Evolutionary conservation across 2,888 invertebrate species (phyloP), one percentile per base, ranked within the genome.

Genomic region (Antheraea yamamai): DNA sequence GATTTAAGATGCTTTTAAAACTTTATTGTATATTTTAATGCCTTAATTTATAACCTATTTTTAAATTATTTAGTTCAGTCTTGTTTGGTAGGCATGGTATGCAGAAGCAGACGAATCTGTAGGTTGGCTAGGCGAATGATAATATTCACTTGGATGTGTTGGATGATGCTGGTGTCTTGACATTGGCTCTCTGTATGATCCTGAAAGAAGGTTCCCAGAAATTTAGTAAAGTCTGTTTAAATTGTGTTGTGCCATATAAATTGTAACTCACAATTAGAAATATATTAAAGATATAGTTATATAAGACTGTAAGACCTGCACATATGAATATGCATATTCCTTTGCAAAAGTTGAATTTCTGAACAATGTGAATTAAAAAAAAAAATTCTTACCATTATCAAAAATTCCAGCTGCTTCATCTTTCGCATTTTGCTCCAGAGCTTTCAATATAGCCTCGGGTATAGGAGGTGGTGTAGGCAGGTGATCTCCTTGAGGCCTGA

Each of bases 381-480:
- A 64, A 18, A 83, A 83, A 4, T 39, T 26, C 85, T 87, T 80
- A 91, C 95, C 95, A 80, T 95, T 95, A 85, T 95, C 95, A 80
- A 83, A 87, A 66, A 95, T 87, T 12, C 95, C 95, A 78, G 87
- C 89, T 2, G 95, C 95, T 77, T 95, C 95, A 77, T 95, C 95
- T 74, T 89, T 89, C 6, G 94, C 93, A 61, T 95, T 95, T 80
- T 91, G 88, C 77, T 95, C 94, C 76, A 95, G 80, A 55, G 93
- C 89, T 84, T 93, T 93, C 55, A 92, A 84, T 76, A 96, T 96
- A 12, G 91, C 95, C 72, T 95, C 95, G 8, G 96, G 96, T 0
- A 96, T 91, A 3, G 96, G 96, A 0, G 96, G 96, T 2, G 96
- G 95, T 0, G 95, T 96, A 0, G 96, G 96, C 0, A 96, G 84